Evolutionary conservation across 2,797 vertebrate species (phyloP), one percentile per base, ranked within the genome.

Genomic region (Danio choprae): DNA sequence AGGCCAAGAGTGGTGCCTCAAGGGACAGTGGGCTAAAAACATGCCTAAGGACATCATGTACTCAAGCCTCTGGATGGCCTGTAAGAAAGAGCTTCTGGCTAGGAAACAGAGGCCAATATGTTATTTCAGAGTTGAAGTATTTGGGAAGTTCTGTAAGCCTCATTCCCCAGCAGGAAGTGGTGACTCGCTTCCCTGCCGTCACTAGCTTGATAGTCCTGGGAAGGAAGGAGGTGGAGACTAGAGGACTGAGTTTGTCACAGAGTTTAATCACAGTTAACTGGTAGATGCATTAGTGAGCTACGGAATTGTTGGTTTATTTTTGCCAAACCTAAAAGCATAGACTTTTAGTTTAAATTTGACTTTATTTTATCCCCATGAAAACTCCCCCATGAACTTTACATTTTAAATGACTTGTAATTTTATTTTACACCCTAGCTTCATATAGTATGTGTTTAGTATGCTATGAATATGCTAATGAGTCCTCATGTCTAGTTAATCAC

Each of bases 181-280:
- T 77, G 81, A 83, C 74, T 77, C 6, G 53, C 69, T 82, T 85
- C 80, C 58, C 67, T 73, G 46, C 36, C 41, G 59, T 86, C 83
- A 80, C 46, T 81, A 41, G 13, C 13, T 80, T 79, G 74, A 59
- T 38, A 18, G 22, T 58, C 74, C 67, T 36, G 48, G 51, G 81
- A 79, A 81, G 81, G 83, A 84, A 77, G 20, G 36, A 65, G 40
- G 15, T 7, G 79, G 74, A 67, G n/a, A 62, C 64, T 71, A 51
- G n/a, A 40, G 16, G 16, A 53, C 43, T 69, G 15, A 65, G 56
- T 43, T 65, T 70, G 29, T 38, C 22, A 59, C 50, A 5, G 8
- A 6, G 20, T 11, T 53, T 62, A n/a, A 11, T 68, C 53, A 53
- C 43, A 79, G 70, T 75, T 44, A 58, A 75, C 58, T 60, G 16